Base-by-base conservation (phyloP, 2,113 vertebrate species). In the Corynorhinus townsendii region DNA sequence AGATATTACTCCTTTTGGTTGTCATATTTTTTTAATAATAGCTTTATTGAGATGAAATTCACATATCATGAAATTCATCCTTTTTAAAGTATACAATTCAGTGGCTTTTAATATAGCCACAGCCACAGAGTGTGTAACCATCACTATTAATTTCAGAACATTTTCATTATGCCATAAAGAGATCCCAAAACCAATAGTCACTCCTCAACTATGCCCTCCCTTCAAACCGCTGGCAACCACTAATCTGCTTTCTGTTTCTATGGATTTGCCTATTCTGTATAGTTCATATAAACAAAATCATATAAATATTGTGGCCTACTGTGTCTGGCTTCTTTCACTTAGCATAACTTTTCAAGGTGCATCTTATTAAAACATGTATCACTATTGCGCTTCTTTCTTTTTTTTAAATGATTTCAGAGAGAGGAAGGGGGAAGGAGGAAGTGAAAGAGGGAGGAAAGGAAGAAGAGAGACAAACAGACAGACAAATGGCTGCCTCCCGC, bases 1-100 rank as follows among this genome's bases (percentile, higher is more conserved):
- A 93, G 79, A 16, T 35, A 72, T 72, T 77, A 86, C 56, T 93
- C 85, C 24, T 3, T 17, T 82, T 76, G 71, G 26, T 47, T 80
- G 35, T 11, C 20, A 59, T 68, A 56, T 89, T 66, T 73, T 66
- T 81, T 75, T 52, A 85, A 62, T 33, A 91, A 84, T 3, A 79
- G 11, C 12, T 64, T 91, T 90, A 73, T 35, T 91, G 45, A 93
- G 73, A 93, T 91, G 59, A 69, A 90, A 90, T 43, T 64, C 20
- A 84, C 4, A 28, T 19, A 77, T 28, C 68, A 87, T 28, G 66
- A 52, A 28, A 75, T 81, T 89, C 59, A 71, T 64, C 33, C 59
- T 93, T 69, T 69, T 47, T 30, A 79, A 93, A 91, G 35, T 11
- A 52, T n/a, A 66, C 28, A 87, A 91, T 68, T 92, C 45, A 91